Conservation (phyloP, 2,888 invertebrate genomes). For the Apomyelois bistriatella region DNA sequence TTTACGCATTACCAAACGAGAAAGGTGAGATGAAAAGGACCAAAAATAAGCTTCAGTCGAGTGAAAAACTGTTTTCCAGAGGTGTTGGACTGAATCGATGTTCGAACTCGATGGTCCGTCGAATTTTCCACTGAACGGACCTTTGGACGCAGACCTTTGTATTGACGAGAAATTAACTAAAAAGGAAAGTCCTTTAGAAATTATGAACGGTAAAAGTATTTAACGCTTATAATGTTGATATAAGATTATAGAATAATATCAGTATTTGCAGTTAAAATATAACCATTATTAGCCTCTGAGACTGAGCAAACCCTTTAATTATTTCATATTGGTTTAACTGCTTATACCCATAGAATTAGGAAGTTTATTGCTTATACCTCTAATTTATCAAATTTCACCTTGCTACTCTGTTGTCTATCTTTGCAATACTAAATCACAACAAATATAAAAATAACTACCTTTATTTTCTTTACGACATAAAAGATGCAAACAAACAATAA, state of each 20-base stretch:
- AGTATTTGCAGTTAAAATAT: too few species aligned
- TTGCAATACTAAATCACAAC: too few species aligned
- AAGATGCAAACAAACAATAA: not conserved
- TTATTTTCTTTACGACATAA: not conserved
- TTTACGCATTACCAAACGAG: constrained; percentile 63
- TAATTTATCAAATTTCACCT: too few species aligned
- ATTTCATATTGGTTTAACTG: too few species aligned
- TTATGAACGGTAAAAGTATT: constrained; percentile 44
- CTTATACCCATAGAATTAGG: too few species aligned
- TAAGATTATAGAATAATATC: not conserved
- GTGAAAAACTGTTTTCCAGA: constrained; percentile 76
- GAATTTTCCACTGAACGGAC: constrained; percentile 77
- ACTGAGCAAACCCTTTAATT: too few species aligned
- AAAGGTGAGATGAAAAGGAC: constrained; percentile 73
- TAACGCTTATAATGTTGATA: constrained; percentile 27
- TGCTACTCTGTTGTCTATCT: too few species aligned
- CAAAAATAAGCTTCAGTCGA: constrained; percentile 72
- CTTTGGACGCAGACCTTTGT: constrained; percentile 69
- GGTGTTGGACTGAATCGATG: constrained; percentile 73
- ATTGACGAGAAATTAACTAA: constrained; percentile 70
- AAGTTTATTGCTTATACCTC: too few species aligned
- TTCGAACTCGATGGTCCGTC: constrained; percentile 72
- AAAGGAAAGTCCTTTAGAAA: constrained; percentile 56
- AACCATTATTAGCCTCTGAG: too few species aligned
- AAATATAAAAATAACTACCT: too few species aligned